phyloP scores from a whole-genome alignment of 2,113 vertebrate species.

The Ciconia stormi region DNA sequence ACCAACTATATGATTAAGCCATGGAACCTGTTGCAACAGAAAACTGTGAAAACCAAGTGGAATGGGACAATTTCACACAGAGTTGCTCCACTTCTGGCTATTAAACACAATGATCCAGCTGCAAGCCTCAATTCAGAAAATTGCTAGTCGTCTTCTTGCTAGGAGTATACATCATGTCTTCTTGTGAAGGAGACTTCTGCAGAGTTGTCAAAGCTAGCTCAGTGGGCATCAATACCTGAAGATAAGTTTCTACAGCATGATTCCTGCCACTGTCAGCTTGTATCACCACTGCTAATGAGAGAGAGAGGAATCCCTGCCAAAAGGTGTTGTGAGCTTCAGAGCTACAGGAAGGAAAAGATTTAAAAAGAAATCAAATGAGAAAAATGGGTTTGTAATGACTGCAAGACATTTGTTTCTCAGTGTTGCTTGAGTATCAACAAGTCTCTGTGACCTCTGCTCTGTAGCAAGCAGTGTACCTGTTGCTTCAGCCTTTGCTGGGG shows the following conservation, averaged over 20 bases:
- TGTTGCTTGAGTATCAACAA: background rate
- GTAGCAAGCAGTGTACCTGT: background rate
- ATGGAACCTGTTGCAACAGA: background rate
- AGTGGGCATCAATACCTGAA: background rate
- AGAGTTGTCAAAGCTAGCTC: background rate
- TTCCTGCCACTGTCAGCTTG: background rate
- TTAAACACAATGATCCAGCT: background rate
- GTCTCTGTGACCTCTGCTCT: background rate
- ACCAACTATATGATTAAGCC: background rate
- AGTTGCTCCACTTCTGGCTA: background rate
- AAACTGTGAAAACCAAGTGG: background rate
- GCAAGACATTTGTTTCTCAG: background rate
- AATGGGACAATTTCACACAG: background rate
- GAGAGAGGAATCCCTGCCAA: background rate
- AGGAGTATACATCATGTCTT: background rate
- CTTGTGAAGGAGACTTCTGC: background rate
- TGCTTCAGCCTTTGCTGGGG: background rate
- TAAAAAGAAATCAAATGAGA: background rate
- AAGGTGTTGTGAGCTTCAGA: background rate
- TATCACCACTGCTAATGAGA: background rate
- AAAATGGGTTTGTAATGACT: background rate
- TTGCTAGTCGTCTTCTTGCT: background rate
- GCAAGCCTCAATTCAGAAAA: background rate
- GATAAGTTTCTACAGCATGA: background rate
- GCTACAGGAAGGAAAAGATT: background rate